Evolutionary conservation across 2,113 vertebrate genomes (phyloP).

Genomic region (Nothocercus nigrocapillus): DNA sequence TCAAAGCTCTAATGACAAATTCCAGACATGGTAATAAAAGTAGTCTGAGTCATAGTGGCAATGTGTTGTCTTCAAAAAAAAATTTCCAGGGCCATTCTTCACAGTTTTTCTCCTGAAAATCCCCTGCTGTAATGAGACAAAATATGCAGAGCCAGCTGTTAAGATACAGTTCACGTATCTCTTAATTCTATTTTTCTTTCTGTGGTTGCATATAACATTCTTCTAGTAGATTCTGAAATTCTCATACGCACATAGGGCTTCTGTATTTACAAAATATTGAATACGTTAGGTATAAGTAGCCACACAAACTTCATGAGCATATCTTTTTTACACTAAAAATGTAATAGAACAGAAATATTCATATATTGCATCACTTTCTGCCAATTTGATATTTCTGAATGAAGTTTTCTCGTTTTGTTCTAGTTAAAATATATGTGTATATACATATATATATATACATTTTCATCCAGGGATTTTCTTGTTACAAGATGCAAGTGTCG

Average conservation of each 20-base stretch:
- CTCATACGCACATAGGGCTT: background rate
- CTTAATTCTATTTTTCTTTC: background rate
- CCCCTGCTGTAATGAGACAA: background rate
- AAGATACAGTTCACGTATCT: background rate
- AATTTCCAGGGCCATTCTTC: background rate
- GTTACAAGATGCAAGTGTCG: background rate
- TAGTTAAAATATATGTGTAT: background rate
- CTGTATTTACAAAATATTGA: background rate
- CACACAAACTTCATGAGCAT: background rate
- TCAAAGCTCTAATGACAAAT: slow-evolving; percentile 38
- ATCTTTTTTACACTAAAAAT: background rate
- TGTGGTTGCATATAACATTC: background rate
- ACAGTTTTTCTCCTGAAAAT: background rate
- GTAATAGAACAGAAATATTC: background rate
- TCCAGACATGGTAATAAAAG: slow-evolving; percentile 32
- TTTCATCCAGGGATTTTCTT: background rate
- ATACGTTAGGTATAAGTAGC: background rate
- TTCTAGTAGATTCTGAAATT: background rate
- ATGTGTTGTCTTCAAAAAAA: slow-evolving; percentile 26
- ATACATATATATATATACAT: background rate
- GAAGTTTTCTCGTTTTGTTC: background rate
- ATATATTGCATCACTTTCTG: background rate
- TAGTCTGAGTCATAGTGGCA: background rate
- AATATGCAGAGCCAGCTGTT: slow-evolving; percentile 30
- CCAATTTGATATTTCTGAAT: background rate